Evolutionary conservation across 2,888 invertebrate species (phyloP).

Genomic region (Marasmarcha lunaedactyla): DNA sequence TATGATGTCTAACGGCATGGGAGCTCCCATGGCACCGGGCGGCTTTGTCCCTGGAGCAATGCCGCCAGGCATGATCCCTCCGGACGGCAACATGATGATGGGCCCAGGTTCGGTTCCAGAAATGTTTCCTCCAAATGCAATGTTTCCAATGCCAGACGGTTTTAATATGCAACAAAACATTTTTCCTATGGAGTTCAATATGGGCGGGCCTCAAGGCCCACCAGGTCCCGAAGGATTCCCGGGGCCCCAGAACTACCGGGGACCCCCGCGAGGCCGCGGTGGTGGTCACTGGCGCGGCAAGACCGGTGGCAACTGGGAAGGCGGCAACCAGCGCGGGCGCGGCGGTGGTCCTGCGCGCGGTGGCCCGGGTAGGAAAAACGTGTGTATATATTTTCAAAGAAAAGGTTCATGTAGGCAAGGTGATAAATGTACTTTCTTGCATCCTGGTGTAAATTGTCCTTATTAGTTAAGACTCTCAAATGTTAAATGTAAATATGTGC

Average conservation of each 20-base stretch:
- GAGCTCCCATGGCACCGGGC: slow-evolving; percentile 35
- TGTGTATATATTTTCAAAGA: slow-evolving; percentile 84
- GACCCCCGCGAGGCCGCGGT: slow-evolving; percentile 68
- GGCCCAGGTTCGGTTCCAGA: slow-evolving; percentile 34
- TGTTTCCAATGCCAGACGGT: slow-evolving; percentile 47
- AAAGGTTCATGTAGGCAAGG: slow-evolving; percentile 86
- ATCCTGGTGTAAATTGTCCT: slow-evolving; percentile 77
- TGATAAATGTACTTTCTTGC: slow-evolving; percentile 85
- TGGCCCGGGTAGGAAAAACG: slow-evolving; percentile 63
- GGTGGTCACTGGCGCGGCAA: slow-evolving; percentile 65
- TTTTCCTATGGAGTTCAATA: slow-evolving; percentile 64
- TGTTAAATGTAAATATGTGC: slow-evolving; percentile 1
- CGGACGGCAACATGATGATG: slow-evolving; percentile 62
- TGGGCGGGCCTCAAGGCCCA: slow-evolving; percentile 44
- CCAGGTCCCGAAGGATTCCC: slow-evolving; percentile 42
- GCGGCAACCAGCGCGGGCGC: slow-evolving; percentile 54
- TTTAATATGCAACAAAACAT: slow-evolving; percentile 59
- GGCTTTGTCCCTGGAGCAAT: slow-evolving; percentile 38
- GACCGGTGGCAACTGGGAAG: slow-evolving; percentile 55
- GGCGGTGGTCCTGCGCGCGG: slow-evolving; percentile 65
- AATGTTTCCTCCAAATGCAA: slow-evolving; percentile 42
- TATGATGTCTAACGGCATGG: slow-evolving; percentile 43
- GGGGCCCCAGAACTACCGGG: slow-evolving; percentile 59
- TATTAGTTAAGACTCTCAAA: slow-evolving; percentile 33
- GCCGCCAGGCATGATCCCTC: slow-evolving; percentile 52